phyloP scores from a whole-genome alignment of 1,140 invertebrate species.

The Drosophila erecta region DNA sequence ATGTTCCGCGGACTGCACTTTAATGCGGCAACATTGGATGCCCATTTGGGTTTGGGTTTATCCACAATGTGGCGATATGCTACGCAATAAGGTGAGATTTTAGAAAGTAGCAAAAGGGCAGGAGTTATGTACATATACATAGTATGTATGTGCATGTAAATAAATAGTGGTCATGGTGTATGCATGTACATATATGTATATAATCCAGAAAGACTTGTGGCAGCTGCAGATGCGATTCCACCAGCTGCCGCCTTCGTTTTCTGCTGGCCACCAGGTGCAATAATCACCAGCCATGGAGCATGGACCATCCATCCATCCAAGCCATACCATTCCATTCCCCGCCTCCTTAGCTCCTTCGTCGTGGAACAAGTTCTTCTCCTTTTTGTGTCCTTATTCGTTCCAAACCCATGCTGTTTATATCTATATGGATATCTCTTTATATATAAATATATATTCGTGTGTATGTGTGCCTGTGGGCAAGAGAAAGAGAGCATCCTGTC shows the following conservation, averaged over 20 bases:
- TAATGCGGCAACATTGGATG: constrained; percentile 6
- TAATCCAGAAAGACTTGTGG: constrained; percentile 37
- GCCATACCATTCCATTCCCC: constrained; percentile 35
- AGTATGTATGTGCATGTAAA: too few species aligned
- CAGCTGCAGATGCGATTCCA: constrained; percentile 53
- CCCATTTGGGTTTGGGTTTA: constrained; percentile 5
- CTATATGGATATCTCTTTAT: constrained; percentile 3
- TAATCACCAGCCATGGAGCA: constrained; percentile 44
- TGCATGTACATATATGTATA: not conserved
- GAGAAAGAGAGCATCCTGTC: constrained; percentile 39
- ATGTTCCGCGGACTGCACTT: constrained; percentile 6
- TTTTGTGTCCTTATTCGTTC: constrained; percentile 79
- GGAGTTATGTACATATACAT: constrained; percentile 8
- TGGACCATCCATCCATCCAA: constrained; percentile 22
- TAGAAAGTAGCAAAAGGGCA: constrained; percentile 63
- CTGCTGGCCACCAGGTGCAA: constrained; percentile 70
- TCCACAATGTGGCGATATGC: constrained; percentile 1
- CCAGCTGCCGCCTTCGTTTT: constrained; percentile 42
- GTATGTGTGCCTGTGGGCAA: constrained; percentile 13
- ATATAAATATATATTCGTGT: constrained; percentile 1
- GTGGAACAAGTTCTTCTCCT: constrained; percentile 58
- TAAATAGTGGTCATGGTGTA: not conserved
- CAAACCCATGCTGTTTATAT: constrained; percentile 31
- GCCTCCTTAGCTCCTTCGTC: constrained; percentile 16
- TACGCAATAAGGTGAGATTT: constrained; percentile 42